These are phyloP conservation scores for Antigone vipio DNA, from an alignment of 2,113 vertebrate genomes.

Conservation along the genomic window DNA sequence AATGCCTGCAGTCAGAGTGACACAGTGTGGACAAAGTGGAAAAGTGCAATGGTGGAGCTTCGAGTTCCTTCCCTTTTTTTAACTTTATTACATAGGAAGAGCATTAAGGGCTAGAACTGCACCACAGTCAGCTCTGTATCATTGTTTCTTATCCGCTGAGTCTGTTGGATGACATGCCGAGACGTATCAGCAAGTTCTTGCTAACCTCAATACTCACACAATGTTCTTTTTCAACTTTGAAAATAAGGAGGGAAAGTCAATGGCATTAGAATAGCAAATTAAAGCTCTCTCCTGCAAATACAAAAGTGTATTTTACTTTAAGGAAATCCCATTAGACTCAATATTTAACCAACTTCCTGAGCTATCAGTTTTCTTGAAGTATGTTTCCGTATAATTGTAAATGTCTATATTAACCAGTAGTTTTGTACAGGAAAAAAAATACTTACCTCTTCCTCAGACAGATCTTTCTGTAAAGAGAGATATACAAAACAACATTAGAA, in stretches of 20 bases:
- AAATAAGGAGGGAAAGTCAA: neutral
- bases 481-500: conserved; percentile 35
- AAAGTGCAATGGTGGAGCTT: neutral
- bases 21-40: neutral
- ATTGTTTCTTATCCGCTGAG: neutral
- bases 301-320: neutral
- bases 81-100: neutral
- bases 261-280: neutral
- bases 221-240: neutral
- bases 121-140: neutral
- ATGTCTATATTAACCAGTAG: neutral
- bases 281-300: neutral
- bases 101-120: neutral
- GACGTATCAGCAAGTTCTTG: neutral
- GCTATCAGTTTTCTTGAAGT: neutral
- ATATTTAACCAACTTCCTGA: neutral
- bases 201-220: neutral
- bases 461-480: conserved; percentile 74
- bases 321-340: neutral
- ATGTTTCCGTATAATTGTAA: neutral
- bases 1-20: neutral
- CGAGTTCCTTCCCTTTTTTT: neutral
- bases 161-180: neutral
- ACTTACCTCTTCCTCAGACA: conserved; percentile 85
- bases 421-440: neutral